phyloP scores from a whole-genome alignment of 2,888 invertebrate species.

The Ichneumoninae sp. region DNA sequence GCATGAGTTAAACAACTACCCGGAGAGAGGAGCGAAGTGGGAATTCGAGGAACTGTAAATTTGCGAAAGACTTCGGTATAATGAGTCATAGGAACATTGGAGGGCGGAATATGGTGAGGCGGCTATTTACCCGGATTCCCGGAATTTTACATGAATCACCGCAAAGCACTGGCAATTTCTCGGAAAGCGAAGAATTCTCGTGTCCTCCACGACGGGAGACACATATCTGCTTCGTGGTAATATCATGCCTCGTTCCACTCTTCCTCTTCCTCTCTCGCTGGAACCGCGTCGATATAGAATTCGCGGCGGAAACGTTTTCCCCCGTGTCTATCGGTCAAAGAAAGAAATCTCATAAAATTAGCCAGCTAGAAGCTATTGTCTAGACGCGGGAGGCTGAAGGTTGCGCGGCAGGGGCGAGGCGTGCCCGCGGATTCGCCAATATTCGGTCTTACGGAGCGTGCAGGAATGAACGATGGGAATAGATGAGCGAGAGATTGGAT shows the following conservation, averaged over 20 bases:
- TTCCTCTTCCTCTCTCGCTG: constrained; percentile 10
- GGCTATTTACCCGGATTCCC: constrained; percentile 1
- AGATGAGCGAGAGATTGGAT: constrained; percentile 56
- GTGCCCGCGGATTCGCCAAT: constrained; percentile 60
- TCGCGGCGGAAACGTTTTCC: constrained; percentile 37
- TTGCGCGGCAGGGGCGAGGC: constrained; percentile 21
- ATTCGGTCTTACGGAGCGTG: constrained; percentile 61
- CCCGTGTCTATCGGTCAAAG: constrained; percentile 63
- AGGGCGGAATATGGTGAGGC: constrained; percentile 18
- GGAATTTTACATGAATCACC: constrained; percentile 17
- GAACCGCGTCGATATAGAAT: constrained; percentile 26
- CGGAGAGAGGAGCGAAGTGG: background rate
- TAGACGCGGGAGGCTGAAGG: constrained; percentile 54
- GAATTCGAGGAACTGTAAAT: background rate
- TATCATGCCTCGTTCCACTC: constrained; percentile 35
- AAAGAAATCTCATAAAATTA: constrained; percentile 73
- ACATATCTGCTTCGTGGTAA: constrained; percentile 6
- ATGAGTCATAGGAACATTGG: constrained; percentile 54
- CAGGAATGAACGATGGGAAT: constrained; percentile 60
- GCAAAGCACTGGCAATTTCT: constrained; percentile 16
- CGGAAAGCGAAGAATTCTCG: constrained; percentile 22
- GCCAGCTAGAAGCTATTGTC: constrained; percentile 72
- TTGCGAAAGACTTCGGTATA: background rate
- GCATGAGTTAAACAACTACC: background rate
- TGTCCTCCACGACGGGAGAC: background rate